A percentile compares a stretch with the other conserved stretches of the same genome.
phyloP scores from a whole-genome alignment of 2,797 vertebrate species.

The Buceros bicornis region DNA sequence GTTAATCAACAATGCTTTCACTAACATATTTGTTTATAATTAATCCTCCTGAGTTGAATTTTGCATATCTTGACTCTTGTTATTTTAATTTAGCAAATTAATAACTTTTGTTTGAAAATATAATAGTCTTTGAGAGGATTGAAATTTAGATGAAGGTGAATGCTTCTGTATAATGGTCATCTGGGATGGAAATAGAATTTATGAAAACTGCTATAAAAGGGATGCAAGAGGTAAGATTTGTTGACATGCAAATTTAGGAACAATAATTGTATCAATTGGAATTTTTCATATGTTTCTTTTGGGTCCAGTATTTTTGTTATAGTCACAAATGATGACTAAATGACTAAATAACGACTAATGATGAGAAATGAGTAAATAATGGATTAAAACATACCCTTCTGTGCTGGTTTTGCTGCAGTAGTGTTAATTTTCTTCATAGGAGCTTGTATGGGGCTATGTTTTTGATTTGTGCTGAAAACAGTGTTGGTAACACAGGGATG shows the following conservation, averaged over 20 bases:
- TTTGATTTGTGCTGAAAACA: not conserved
- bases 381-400: not conserved
- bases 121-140: not conserved
- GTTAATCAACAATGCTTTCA: not conserved
- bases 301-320: not conserved
- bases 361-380: not conserved
- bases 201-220: not conserved
- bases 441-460: not conserved
- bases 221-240: not conserved
- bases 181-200: not conserved
- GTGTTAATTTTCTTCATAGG: not conserved
- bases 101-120: conserved; percentile 12
- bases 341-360: not conserved
- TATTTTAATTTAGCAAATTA: conserved; percentile 6
- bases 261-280: not conserved
- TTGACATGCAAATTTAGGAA: not conserved
- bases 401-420: not conserved
- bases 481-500: not conserved
- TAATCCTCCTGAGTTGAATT: not conserved
- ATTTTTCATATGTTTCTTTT: not conserved
- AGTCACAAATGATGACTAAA: not conserved
- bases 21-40: not conserved
- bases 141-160: not conserved
- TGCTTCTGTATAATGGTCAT: not conserved
- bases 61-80: not conserved